Conservation (phyloP, 2,113 vertebrate species). For the Ursus arctos region DNA sequence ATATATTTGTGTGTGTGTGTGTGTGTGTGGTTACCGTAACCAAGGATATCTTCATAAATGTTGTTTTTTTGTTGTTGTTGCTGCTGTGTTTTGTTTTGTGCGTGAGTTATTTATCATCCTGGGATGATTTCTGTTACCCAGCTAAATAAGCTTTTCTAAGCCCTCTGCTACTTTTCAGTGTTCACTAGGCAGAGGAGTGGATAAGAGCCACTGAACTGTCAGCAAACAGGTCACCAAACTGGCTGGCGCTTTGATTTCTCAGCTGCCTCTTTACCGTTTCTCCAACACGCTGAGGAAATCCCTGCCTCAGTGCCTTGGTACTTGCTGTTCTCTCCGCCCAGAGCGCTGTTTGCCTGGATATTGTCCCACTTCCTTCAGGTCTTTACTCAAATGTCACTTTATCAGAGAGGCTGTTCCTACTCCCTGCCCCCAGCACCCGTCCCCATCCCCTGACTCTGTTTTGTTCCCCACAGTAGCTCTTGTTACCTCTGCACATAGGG, state of each 20-base stretch:
- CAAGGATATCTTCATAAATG: neutral
- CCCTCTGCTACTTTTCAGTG: neutral
- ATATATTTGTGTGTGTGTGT: neutral
- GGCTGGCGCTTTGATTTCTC: neutral
- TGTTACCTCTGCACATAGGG: neutral
- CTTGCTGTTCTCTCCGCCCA: neutral
- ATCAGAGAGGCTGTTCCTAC: neutral
- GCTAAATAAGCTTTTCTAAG: neutral
- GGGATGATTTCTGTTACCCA: neutral
- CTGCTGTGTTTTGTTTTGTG: neutral
- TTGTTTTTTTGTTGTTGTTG: neutral
- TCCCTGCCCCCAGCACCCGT: neutral
- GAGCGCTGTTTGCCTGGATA: neutral
- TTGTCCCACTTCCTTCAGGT: neutral
- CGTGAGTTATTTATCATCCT: neutral
- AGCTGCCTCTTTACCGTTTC: neutral
- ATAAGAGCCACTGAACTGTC: neutral
- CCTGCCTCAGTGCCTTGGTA: conserved; percentile 4
- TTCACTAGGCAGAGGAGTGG: neutral
- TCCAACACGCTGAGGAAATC: neutral
- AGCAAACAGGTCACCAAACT: neutral
- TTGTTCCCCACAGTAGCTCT: neutral
- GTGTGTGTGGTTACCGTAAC: neutral
- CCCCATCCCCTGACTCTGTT: neutral
- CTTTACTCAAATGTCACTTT: neutral